phyloP scores from a whole-genome alignment of 2,113 vertebrate genomes.

The Anser brachyrhynchus region DNA sequence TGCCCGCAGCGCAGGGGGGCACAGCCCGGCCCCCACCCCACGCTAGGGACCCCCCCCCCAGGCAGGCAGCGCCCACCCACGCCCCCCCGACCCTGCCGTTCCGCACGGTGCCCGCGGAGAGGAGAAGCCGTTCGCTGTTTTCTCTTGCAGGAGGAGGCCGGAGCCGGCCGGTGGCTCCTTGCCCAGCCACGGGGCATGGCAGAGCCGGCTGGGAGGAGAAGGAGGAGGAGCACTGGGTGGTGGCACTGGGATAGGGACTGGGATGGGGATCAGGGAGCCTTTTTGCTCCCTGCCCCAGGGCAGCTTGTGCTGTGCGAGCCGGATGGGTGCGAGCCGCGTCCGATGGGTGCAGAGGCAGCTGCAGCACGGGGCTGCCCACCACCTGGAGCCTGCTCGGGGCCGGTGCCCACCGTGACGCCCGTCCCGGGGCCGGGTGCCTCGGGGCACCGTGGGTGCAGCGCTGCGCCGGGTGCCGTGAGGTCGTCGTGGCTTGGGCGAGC shows the following conservation, averaged over 20 bases:
- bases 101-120: slow-evolving; percentile 41
- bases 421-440: background rate
- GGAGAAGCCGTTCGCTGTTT: slow-evolving; percentile 52
- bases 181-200: background rate
- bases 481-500: slow-evolving; percentile 6
- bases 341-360: background rate
- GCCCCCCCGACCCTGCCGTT: slow-evolving; percentile 3
- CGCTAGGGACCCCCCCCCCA: slow-evolving; percentile 6
- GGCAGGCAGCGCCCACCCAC: background rate
- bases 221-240: background rate
- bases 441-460: fast-evolving
- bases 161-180: background rate
- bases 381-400: fast-evolving
- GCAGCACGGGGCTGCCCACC: background rate
- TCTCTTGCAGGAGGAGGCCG: slow-evolving; percentile 22
- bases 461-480: background rate
- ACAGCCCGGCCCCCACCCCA: slow-evolving; percentile 43
- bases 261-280: background rate
- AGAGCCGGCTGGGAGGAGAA: background rate
- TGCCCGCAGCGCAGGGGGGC: slow-evolving; percentile 62
- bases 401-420: background rate
- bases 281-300: background rate
- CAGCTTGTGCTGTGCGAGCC: background rate
- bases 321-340: background rate
- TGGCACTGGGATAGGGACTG: slow-evolving; percentile 29